These are phyloP conservation scores for Halichoeres trimaculatus DNA, from an alignment of 2,113 vertebrate genomes.

Conservation along the genomic window DNA sequence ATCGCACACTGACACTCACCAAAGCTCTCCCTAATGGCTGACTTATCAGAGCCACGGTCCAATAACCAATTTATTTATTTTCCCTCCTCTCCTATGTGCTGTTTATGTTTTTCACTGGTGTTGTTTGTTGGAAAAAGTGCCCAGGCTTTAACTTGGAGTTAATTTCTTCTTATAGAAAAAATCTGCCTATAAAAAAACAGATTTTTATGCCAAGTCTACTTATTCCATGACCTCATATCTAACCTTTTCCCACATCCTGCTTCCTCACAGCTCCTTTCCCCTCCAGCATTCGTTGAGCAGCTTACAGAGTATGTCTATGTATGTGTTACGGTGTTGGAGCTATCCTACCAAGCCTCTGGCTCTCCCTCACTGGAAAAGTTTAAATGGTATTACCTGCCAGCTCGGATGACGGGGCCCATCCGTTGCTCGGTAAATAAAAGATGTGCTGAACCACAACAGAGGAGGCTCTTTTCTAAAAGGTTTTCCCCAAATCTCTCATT, in stretches of 20 bases:
- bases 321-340: background rate
- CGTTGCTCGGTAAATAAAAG: slow-evolving; percentile 59
- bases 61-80: background rate
- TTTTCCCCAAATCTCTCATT: slow-evolving; percentile 66
- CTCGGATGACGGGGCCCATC: slow-evolving; percentile 52
- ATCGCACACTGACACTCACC: background rate
- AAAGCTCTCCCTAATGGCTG: slow-evolving; percentile 5
- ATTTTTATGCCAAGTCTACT: background rate
- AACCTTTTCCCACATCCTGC: background rate
- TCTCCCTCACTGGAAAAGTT: slow-evolving; percentile 54
- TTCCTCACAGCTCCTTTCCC: slow-evolving; percentile 13
- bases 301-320: too few relatives aligned
- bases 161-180: background rate
- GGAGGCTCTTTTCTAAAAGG: slow-evolving; percentile 54
- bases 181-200: background rate
- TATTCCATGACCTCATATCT: background rate
- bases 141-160: background rate
- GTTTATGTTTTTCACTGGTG: slow-evolving; percentile 1
- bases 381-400: slow-evolving; percentile 68
- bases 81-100: background rate
- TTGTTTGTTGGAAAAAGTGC: background rate
- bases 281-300: slow-evolving; percentile 32
- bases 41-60: slow-evolving; percentile 4
- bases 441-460: slow-evolving; percentile 46
- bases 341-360: slow-evolving; percentile 49